phyloP scores from a whole-genome alignment of 2,113 vertebrate species.

The Lasiurus borealis region DNA sequence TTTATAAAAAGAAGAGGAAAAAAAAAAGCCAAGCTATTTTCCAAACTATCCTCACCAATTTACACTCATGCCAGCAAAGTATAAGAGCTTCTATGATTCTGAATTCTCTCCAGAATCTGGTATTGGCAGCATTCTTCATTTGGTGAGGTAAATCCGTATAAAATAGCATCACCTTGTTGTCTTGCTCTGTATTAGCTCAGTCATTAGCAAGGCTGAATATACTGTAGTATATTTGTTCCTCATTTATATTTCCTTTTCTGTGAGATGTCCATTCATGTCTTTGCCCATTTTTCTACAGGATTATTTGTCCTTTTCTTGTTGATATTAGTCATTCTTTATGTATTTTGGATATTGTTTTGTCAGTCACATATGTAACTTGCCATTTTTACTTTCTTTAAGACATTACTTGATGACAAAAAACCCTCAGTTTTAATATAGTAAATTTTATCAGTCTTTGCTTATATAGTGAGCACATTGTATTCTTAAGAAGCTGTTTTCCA shows the following conservation, averaged over 20 bases:
- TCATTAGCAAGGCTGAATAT: not conserved
- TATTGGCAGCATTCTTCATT: not conserved
- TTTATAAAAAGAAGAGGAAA: not conserved
- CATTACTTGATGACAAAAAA: constrained; percentile 32
- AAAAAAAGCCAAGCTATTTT: not conserved
- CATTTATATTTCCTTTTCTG: not conserved
- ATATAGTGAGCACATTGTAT: not conserved
- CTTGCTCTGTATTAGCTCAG: not conserved
- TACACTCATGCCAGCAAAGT: not conserved
- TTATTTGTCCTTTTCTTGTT: not conserved
- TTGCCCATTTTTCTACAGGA: not conserved
- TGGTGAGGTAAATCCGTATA: not conserved
- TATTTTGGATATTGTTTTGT: not conserved
- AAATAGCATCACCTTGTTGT: not conserved
- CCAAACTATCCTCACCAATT: not conserved
- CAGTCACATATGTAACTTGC: not conserved
- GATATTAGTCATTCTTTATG: not conserved
- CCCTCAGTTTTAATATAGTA: not conserved
- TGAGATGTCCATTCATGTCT: not conserved
- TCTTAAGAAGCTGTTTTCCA: not conserved
- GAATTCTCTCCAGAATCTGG: not conserved
- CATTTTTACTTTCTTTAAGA: not conserved
- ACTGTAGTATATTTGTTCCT: not conserved
- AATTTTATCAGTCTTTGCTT: not conserved
- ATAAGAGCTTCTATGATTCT: not conserved